Evolutionary conservation across 30 jellyfish, hydroid and myxozoan species (phyloP).

Genomic region (Hydractinia echinata): DNA sequence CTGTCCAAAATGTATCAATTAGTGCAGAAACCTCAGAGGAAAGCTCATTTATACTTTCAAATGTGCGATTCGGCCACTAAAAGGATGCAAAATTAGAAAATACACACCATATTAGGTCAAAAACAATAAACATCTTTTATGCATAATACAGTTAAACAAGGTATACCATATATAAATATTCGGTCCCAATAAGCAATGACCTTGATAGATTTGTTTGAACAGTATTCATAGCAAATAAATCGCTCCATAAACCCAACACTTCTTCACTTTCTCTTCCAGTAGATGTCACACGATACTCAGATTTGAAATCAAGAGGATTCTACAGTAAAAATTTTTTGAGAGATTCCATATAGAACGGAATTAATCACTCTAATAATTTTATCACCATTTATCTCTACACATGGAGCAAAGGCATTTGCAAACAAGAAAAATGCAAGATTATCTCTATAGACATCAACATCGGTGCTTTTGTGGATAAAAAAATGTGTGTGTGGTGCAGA

Average conservation of each 20-base stretch:
- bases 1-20: conserved; percentile 60
- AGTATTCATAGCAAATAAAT: background rate
- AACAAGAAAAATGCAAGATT: too few species aligned
- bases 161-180: conserved; percentile 13
- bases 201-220: background rate
- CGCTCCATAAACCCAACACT: conserved; percentile 9
- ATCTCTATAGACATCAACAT: too few species aligned
- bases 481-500: too few species aligned
- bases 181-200: conserved; percentile 17
- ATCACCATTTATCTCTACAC: too few species aligned
- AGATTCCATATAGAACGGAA: too few species aligned
- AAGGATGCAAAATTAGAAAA: background rate
- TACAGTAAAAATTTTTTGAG: background rate
- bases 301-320: background rate
- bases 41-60: background rate
- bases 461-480: too few species aligned
- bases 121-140: background rate
- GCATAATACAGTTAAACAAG: background rate
- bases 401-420: too few species aligned
- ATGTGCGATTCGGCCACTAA: conserved; percentile 45
- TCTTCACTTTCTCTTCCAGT: conserved; percentile 10
- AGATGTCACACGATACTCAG: conserved; percentile 1
- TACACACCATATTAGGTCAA: background rate
- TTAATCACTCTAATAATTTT: too few species aligned
- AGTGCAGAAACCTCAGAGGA: conserved; percentile 36